Evolutionary conservation across 2,797 vertebrate genomes (phyloP).

Genomic region (Protonibea diacanthus): DNA sequence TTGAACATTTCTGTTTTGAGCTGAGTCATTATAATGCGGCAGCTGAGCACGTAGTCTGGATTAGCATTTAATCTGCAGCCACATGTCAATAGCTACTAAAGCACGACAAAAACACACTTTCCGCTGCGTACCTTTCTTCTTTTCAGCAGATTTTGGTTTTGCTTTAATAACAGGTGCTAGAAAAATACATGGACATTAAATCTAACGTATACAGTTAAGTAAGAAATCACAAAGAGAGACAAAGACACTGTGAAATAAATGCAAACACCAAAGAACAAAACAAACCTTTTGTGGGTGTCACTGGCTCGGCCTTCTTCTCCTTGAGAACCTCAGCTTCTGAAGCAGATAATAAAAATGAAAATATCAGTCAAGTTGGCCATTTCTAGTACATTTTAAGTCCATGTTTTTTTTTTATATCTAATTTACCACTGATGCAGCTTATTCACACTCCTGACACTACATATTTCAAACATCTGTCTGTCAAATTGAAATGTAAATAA

Average conservation of each 20-base stretch:
- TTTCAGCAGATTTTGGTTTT: slow-evolving; percentile 35
- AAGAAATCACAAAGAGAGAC: neutral
- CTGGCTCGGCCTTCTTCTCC: slow-evolving; percentile 57
- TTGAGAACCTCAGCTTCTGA: slow-evolving; percentile 46
- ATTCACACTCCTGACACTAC: neutral
- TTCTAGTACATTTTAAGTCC: no score
- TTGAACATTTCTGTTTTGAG: neutral
- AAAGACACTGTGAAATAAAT: neutral
- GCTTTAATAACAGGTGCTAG: slow-evolving; percentile 37
- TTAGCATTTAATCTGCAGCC: slow-evolving; percentile 14
- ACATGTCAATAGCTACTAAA: neutral
- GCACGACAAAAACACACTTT: neutral
- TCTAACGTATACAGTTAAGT: neutral
- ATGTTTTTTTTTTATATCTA: no score
- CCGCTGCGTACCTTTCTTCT: slow-evolving; percentile 61
- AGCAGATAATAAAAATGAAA: slow-evolving; percentile 4
- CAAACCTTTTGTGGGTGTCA: slow-evolving; percentile 61
- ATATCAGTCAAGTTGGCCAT: neutral
- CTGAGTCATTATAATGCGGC: neutral
- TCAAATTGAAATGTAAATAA: neutral
- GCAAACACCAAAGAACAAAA: neutral
- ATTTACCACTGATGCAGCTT: neutral
- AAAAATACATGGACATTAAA: slow-evolving; percentile 33
- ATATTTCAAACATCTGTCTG: no score
- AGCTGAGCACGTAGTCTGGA: neutral